phyloP scores from a whole-genome alignment of 2,797 vertebrate genomes.

The Philypnodon macrostomus region DNA sequence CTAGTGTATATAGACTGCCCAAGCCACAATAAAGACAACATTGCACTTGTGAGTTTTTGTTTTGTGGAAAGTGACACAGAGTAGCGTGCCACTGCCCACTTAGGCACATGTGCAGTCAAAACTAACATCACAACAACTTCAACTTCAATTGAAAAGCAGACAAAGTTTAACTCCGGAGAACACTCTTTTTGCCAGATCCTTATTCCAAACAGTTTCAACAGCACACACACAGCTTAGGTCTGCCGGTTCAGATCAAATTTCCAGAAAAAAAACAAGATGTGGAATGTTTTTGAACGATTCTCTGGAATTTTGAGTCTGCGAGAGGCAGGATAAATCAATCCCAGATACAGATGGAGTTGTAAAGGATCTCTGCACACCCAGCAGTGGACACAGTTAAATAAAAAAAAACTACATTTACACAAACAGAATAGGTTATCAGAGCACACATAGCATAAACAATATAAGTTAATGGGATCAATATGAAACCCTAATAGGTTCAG shows the following conservation, averaged over 20 bases:
- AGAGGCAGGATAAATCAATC: conserved; percentile 48
- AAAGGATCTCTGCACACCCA: conserved; percentile 16
- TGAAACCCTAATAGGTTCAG: conserved; percentile 24
- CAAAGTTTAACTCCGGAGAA: conserved; percentile 29
- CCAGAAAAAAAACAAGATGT: conserved; percentile 63
- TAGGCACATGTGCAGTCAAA: conserved; percentile 41
- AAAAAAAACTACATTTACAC: conserved; percentile 53
- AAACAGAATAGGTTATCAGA: no score
- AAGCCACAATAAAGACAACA: no score
- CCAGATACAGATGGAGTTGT: conserved; percentile 49
- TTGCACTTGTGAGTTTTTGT: conserved; percentile 46
- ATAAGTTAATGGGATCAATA: no score
- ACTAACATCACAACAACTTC: conserved; percentile 69
- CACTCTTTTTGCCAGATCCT: conserved; percentile 43
- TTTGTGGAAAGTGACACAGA: conserved; percentile 46
- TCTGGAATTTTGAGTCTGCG: conserved; percentile 37
- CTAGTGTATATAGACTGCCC: no score
- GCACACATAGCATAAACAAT: no score
- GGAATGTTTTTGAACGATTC: conserved; percentile 47
- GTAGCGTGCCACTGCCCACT: conserved; percentile 61
- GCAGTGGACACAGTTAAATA: conserved; percentile 34
- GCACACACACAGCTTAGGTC: conserved; percentile 40
- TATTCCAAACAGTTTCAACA: conserved; percentile 45
- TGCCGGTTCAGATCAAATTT: conserved; percentile 47
- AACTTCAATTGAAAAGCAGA: conserved; percentile 36